Conservation (phyloP, 2,113 vertebrate genomes). For the Cavia porcellus region DNA sequence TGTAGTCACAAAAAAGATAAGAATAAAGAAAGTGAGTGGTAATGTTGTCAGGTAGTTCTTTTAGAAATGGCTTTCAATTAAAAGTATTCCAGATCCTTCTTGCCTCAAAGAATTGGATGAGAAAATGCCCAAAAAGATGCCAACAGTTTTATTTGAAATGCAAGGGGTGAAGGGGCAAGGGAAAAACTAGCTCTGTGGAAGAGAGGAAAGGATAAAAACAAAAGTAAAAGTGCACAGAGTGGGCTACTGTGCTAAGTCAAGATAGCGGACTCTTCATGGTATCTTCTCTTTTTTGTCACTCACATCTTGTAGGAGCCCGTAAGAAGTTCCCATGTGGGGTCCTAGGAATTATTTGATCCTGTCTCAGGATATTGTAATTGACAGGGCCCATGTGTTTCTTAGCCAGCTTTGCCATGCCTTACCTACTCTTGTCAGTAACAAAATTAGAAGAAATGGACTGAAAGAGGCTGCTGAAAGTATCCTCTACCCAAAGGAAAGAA, state of each 20-base stretch:
- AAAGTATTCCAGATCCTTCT: not conserved
- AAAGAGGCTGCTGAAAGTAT: not conserved
- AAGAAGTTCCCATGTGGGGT: not conserved
- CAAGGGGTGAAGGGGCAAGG: not conserved
- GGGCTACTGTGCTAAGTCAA: not conserved
- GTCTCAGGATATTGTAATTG: not conserved
- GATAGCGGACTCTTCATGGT: not conserved
- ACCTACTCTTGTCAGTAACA: not conserved
- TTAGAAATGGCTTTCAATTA: not conserved
- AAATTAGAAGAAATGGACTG: constrained; percentile 37
- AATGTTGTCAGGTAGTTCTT: not conserved
- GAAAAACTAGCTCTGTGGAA: not conserved
- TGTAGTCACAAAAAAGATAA: not conserved
- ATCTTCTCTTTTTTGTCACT: not conserved
- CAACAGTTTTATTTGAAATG: not conserved
- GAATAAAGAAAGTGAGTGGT: constrained; percentile 1
- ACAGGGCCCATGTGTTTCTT: not conserved
- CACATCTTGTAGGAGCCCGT: not conserved
- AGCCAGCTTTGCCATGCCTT: not conserved
- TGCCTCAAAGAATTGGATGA: not conserved
- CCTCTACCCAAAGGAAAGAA: not conserved
- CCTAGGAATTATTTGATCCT: not conserved
- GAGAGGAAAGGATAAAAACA: not conserved
- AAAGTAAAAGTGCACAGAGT: not conserved
- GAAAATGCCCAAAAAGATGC: not conserved